Evolutionary conservation across 2,888 invertebrate genomes (phyloP).

Genomic region (Punctoribates punctum): DNA sequence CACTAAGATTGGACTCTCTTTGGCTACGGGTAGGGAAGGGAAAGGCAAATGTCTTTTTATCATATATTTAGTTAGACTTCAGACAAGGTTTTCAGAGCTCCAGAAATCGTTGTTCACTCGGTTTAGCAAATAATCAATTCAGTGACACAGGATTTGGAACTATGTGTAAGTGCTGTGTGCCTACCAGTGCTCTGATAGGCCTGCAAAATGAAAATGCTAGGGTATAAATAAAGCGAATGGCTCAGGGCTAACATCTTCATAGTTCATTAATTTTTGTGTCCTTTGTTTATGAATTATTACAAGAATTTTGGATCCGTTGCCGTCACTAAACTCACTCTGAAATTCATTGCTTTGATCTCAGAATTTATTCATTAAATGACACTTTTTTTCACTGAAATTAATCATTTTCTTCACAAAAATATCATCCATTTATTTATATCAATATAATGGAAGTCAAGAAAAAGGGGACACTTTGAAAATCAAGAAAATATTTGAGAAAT

Average conservation of each 20-base stretch:
- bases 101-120: neutral
- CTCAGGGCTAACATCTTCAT: constrained; percentile 17
- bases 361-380: neutral
- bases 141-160: constrained; percentile 15
- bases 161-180: neutral
- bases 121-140: constrained; percentile 33
- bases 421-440: no score
- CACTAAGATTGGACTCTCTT: neutral
- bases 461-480: no score
- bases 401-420: no score
- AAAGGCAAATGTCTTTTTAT: neutral
- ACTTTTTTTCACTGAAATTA: no score
- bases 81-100: neutral
- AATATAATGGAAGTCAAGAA: no score
- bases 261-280: constrained; percentile 22
- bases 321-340: neutral
- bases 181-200: neutral
- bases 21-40: constrained; percentile 1
- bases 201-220: neutral
- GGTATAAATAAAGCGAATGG: neutral
- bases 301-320: neutral
- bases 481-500: no score
- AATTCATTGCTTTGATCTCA: no score
- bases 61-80: constrained; percentile 20
- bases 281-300: constrained; percentile 25